Evolutionary conservation across 2,113 vertebrate genomes (phyloP).

Genomic region (Meleagris gallopavo): DNA sequence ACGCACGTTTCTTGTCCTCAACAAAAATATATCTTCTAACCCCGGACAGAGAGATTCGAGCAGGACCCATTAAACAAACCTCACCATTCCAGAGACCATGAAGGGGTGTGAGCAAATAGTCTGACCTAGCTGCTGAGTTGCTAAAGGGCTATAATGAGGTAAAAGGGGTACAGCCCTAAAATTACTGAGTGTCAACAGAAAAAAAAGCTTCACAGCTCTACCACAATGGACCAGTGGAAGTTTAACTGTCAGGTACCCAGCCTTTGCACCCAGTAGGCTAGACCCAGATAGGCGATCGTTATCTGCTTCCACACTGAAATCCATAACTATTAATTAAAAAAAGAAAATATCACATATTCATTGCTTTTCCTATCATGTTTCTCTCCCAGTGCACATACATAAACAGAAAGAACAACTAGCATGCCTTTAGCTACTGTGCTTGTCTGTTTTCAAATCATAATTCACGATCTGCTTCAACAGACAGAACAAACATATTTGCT

Average conservation of each 20-base stretch:
- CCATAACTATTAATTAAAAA: not conserved
- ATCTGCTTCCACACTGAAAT: not conserved
- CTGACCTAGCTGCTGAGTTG: not conserved
- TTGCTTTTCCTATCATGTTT: constrained; percentile 32
- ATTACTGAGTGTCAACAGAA: not conserved
- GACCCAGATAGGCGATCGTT: not conserved
- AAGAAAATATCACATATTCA: not conserved
- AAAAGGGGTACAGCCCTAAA: not conserved
- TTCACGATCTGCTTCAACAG: constrained; percentile 49
- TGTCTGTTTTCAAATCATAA: constrained; percentile 52
- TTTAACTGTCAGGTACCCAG: not conserved
- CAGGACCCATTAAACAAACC: not conserved
- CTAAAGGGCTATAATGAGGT: not conserved
- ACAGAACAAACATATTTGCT: constrained; percentile 49
- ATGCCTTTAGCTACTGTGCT: constrained; percentile 39
- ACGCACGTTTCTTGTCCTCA: not conserved
- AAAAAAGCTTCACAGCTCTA: not conserved
- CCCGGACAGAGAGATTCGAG: not conserved
- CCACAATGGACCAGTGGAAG: not conserved
- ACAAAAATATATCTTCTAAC: not conserved
- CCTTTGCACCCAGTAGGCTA: not conserved
- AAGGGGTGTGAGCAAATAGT: not conserved
- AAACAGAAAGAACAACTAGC: constrained; percentile 36
- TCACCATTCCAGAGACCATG: not conserved
- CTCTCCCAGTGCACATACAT: not conserved